Evolutionary conservation across 2,113 vertebrate species (phyloP), one percentile per base, ranked within the genome.

Genomic region (Cygnus atratus): DNA sequence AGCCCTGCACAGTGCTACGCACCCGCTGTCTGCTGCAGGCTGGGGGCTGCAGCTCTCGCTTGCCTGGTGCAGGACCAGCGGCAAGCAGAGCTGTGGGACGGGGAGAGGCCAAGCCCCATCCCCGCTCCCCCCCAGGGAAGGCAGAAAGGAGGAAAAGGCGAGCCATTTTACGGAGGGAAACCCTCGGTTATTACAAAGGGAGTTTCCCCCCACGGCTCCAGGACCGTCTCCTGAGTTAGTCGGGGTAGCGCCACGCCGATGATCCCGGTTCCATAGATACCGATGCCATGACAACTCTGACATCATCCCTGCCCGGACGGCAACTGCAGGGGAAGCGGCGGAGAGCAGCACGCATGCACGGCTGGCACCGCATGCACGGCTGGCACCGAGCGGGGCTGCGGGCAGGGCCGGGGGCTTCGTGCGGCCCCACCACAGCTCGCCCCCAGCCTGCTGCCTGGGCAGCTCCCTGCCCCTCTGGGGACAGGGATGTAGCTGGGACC

Each of bases 251-350:
- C 52, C 5, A 17, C 11, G 92, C 63, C 84, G 96, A 54, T 79
- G 94, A 63, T 95, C 75, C 92, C 2, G 74, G 80, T 83, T 95
- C 92, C 96, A 97, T 97, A 95, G 97, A 83, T 96, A 97, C 96
- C 31, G 96, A 87, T 97, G 89, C 97, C 97, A 97, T 97, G 97
- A 96, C 96, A 97, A 97, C 97, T 78, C 83, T 96, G 97, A 97
- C 91, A 96, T 97, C 97, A 97, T 87, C 85, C 62, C 71, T 35
- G 96, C 83, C 35, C 25, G 48, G 94, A 84, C 19, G 18, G 92
- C 76, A 96, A 43, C 85, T 46, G 91, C 94, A 41, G 93, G 84
- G 74, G 70, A 46, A 71, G 92, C 59, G 17, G 35, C 83, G 41
- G 90, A 15, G 52, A 93, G 59, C 74, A 93, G 65, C 3, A 31